These are phyloP conservation scores for Cistogaster globosa DNA, from an alignment of 2,888 invertebrate genomes.

Conservation along the genomic window DNA sequence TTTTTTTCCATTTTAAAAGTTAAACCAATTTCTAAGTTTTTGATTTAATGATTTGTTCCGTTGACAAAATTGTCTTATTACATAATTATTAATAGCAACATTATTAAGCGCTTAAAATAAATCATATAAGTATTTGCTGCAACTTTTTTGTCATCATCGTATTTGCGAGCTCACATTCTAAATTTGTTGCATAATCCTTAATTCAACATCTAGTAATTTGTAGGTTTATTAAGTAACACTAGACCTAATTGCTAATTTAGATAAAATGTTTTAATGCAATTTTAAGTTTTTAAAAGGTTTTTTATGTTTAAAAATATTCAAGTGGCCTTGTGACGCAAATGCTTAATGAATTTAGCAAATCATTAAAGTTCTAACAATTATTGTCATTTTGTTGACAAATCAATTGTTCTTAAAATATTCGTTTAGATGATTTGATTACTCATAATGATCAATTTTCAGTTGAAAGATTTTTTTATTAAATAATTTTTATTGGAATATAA, in stretches of 20 bases:
- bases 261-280: not conserved
- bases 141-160: no score
- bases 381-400: conserved; percentile 11
- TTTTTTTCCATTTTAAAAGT: no score
- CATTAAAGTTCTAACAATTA: not conserved
- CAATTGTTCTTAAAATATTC: not conserved
- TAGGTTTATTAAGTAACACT: conserved; percentile 1
- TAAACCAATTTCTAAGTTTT: no score
- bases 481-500: no score
- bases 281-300: conserved; percentile 31
- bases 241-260: not conserved
- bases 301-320: conserved; percentile 1
- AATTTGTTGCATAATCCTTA: not conserved
- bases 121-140: no score
- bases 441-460: no score
- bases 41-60: no score
- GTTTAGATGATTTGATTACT: no score
- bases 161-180: not conserved
- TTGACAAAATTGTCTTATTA: no score
- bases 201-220: not conserved
- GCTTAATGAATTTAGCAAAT: not conserved
- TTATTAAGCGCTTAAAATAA: no score
- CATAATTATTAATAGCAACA: no score
- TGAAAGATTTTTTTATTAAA: no score
- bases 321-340: conserved; percentile 16